These are phyloP conservation scores for Oscheius sp. DNA, from an alignment of 2,888 invertebrate species.

Conservation along the genomic window DNA sequence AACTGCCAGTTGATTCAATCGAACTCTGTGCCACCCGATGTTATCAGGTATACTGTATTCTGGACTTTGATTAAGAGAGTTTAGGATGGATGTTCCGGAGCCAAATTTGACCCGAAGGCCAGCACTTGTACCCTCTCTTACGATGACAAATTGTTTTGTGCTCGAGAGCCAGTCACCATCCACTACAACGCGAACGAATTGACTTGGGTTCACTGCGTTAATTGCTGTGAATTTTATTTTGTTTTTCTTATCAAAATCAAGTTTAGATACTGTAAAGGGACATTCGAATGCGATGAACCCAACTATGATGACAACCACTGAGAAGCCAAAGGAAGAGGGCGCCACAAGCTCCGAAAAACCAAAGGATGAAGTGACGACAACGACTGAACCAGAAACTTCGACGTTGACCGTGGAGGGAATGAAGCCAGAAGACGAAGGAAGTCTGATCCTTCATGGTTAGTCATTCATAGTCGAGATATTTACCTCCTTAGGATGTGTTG, in stretches of 20 bases:
- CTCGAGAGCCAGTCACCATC: conserved; percentile 45
- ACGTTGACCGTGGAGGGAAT: neutral
- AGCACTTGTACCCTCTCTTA: conserved; percentile 59
- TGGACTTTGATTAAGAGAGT: neutral
- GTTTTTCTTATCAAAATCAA: neutral
- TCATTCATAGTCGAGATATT: neutral
- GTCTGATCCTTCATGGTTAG: conserved; percentile 12
- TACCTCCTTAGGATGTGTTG: conserved; percentile 59
- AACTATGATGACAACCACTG: conserved; percentile 2
- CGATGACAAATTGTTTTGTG: conserved; percentile 57
- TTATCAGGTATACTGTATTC: conserved; percentile 48
- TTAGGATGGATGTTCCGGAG: conserved; percentile 63
- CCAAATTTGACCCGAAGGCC: conserved; percentile 53
- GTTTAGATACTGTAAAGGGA: conserved; percentile 28
- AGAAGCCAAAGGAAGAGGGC: neutral
- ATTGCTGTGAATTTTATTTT: conserved; percentile 49
- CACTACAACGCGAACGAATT: conserved; percentile 49
- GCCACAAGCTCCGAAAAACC: no score
- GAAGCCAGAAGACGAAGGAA: conserved; percentile 20
- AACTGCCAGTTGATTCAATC: conserved; percentile 53
- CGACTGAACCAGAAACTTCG: conserved; percentile 10
- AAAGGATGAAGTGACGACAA: neutral
- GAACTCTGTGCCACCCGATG: conserved; percentile 64
- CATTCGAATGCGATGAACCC: neutral
- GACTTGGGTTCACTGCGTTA: conserved; percentile 64